A percentile compares a stretch with the other conserved stretches of the same genome.
Conservation (phyloP, 2,888 invertebrate species). For the Onchidella celtica region DNA sequence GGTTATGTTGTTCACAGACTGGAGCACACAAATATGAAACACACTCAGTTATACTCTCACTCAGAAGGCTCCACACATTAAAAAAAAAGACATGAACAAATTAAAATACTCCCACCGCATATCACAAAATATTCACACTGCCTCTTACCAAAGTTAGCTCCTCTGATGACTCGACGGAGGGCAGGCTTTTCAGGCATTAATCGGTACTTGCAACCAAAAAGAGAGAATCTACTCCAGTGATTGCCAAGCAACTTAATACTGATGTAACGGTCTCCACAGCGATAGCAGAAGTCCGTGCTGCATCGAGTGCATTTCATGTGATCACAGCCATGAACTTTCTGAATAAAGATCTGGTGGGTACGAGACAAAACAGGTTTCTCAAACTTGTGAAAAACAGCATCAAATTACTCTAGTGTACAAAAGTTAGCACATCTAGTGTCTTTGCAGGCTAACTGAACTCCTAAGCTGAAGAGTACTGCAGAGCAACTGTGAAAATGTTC, state of each 20-base stretch:
- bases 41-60: too few species aligned
- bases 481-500: too few species aligned
- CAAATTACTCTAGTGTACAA: too few species aligned
- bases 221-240: constrained; percentile 78
- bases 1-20: too few species aligned
- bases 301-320: constrained; percentile 80
- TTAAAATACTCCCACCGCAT: too few species aligned
- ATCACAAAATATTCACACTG: too few species aligned
- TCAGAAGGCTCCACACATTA: too few species aligned
- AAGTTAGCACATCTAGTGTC: too few species aligned
- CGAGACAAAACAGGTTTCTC: constrained; percentile 19
- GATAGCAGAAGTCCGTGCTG: constrained; percentile 80
- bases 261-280: constrained; percentile 79
- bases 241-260: constrained; percentile 79
- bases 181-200: constrained; percentile 77
- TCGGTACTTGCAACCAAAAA: constrained; percentile 80
- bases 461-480: too few species aligned
- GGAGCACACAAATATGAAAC: too few species aligned
- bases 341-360: constrained; percentile 80
- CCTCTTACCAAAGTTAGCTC: constrained; percentile 79
- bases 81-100: too few species aligned
- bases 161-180: constrained; percentile 76
- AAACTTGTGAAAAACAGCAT: background rate
- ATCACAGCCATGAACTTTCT: constrained; percentile 80
- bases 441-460: too few species aligned